phyloP scores from a whole-genome alignment of 2,113 vertebrate genomes.

The Stomatorhinus ivindoensis region DNA sequence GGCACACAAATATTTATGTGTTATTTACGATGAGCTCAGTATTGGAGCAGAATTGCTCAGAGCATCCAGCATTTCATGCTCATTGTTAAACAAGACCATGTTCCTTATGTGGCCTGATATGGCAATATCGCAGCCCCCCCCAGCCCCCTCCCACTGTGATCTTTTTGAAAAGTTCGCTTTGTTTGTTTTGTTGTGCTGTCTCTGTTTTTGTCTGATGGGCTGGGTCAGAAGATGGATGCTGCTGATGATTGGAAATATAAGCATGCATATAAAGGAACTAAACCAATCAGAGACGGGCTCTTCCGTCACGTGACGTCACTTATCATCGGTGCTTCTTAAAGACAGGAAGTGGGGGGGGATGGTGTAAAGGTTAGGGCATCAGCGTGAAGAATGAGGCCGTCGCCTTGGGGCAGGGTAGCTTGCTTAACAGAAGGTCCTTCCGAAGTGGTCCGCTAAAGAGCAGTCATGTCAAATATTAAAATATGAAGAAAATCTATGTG shows the following conservation, averaged over 20 bases:
- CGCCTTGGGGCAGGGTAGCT: not conserved
- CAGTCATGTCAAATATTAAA: not conserved
- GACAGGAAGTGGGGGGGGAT: not conserved
- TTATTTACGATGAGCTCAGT: not conserved
- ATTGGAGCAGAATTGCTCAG: not conserved
- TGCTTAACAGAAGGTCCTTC: not conserved
- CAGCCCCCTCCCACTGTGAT: not conserved
- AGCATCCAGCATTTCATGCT: not conserved
- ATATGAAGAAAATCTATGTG: not conserved
- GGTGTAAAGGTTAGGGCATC: not conserved
- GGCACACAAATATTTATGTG: slow-evolving; percentile 9
- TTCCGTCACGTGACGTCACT: not conserved
- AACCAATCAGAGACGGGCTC: not conserved
- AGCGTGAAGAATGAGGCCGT: not conserved
- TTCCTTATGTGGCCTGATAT: not conserved
- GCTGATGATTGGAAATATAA: not conserved
- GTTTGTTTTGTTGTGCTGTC: not conserved
- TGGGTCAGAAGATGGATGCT: not conserved
- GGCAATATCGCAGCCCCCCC: not conserved
- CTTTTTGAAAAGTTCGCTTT: not conserved
- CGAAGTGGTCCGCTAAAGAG: not conserved
- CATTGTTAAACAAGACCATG: not conserved
- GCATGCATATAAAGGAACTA: not conserved
- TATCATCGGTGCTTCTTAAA: not conserved
- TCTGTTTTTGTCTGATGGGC: not conserved